Percentiles rank a stretch among this genome's conserved stretches.
phyloP scores from a whole-genome alignment of 2,888 invertebrate genomes.

The Catocala fraxini region DNA sequence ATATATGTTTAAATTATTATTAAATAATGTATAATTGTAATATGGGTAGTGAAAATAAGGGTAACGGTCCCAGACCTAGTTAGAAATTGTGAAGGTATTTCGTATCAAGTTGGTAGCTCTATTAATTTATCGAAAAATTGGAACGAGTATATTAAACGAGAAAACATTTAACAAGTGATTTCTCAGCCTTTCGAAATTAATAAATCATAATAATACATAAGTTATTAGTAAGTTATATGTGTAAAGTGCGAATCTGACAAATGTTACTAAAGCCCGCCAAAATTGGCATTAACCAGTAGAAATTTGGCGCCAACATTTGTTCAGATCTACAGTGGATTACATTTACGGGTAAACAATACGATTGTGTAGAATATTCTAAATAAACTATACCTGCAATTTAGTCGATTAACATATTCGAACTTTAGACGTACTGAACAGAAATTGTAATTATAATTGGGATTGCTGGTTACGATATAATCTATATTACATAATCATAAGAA shows the following conservation, averaged over 20 bases:
- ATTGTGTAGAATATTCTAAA: slow-evolving; percentile 48
- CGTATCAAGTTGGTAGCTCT: slow-evolving; percentile 32
- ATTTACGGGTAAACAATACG: slow-evolving; percentile 42
- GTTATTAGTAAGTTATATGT: slow-evolving; percentile 29
- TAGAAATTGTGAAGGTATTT: slow-evolving; percentile 30
- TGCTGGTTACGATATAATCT: slow-evolving; percentile 16
- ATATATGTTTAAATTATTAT: slow-evolving; percentile 23
- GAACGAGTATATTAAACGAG: slow-evolving; percentile 56
- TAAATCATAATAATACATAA: slow-evolving; percentile 32
- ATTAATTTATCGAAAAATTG: slow-evolving; percentile 54
- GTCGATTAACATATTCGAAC: slow-evolving; percentile 22
- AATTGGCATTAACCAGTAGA: neutral
- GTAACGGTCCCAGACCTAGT: slow-evolving; percentile 36
- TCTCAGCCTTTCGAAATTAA: slow-evolving; percentile 62
- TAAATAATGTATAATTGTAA: slow-evolving; percentile 15
- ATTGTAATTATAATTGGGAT: slow-evolving; percentile 20
- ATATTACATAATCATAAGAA: slow-evolving; percentile 13
- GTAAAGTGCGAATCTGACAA: slow-evolving; percentile 19
- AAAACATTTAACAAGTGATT: slow-evolving; percentile 52
- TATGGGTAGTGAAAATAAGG: slow-evolving; percentile 12
- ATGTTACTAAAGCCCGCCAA: slow-evolving; percentile 7
- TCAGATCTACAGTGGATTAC: slow-evolving; percentile 20
- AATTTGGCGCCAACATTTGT: slow-evolving; percentile 13
- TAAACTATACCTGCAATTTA: slow-evolving; percentile 22
- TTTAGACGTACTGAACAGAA: slow-evolving; percentile 26